These are phyloP conservation scores for Poliocrania exsul DNA, from an alignment of 2,797 vertebrate genomes.

Conservation along the genomic window DNA sequence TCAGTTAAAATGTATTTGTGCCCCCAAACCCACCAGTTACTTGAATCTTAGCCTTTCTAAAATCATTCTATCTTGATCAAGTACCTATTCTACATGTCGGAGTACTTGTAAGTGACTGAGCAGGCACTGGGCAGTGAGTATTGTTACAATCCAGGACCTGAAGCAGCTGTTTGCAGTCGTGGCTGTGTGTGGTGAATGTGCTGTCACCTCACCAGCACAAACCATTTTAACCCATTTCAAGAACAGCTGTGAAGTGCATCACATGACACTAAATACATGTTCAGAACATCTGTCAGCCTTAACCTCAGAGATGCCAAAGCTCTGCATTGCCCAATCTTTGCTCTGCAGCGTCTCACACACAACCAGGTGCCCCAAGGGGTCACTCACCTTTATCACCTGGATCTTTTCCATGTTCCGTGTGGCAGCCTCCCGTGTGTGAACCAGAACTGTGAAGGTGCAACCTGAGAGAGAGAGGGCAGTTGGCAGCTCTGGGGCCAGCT, in stretches of 20 bases:
- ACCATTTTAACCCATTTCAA: not conserved
- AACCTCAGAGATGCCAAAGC: not conserved
- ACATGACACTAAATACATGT: rapidly evolving
- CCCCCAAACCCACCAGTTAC: not conserved
- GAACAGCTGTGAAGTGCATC: not conserved
- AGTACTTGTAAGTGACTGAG: not conserved
- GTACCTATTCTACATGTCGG: too few species aligned
- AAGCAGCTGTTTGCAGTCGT: not conserved
- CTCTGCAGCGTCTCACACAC: not conserved
- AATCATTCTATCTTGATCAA: too few species aligned
- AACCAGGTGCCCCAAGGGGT: not conserved
- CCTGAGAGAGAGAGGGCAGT: constrained; percentile 73
- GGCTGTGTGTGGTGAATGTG: not conserved
- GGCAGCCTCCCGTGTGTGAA: constrained; percentile 95
- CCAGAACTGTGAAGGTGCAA: constrained; percentile 94
- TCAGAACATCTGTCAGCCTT: not conserved
- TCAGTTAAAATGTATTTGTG: not conserved
- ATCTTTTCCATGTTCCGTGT: constrained; percentile 98
- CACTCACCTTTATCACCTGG: constrained; percentile 95
- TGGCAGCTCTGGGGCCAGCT: not conserved
- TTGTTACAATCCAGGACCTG: not conserved
- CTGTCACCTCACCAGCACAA: not conserved
- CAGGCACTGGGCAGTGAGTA: not conserved
- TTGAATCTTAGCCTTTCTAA: not conserved
- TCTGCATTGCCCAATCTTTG: not conserved